These are phyloP conservation scores for Heterotilapia buettikoferi DNA, from an alignment of 2,113 vertebrate genomes.

Conservation along the genomic window DNA sequence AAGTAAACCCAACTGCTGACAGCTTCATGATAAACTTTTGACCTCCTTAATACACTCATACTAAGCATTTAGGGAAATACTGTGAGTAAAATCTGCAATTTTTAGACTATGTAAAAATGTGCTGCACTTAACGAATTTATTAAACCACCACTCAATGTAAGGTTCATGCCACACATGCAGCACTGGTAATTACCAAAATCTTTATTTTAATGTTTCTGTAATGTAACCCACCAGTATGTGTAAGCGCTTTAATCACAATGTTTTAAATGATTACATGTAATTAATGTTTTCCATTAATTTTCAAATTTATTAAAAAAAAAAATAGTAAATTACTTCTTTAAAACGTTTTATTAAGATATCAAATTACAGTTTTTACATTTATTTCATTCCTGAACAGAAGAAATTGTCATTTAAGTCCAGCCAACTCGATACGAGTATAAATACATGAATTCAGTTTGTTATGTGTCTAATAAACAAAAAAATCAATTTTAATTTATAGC, in stretches of 20 bases:
- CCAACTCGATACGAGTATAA: background rate
- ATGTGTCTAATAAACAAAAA: background rate
- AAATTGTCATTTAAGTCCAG: background rate
- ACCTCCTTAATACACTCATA: background rate
- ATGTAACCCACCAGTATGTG: background rate
- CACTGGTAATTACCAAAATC: background rate
- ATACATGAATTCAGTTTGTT: background rate
- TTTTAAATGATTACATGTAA: background rate
- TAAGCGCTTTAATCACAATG: background rate
- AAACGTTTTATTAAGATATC: background rate
- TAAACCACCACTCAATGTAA: background rate
- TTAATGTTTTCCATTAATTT: background rate
- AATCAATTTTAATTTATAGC: background rate
- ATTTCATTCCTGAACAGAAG: background rate
- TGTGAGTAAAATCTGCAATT: background rate
- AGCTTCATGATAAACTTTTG: background rate
- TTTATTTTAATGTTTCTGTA: background rate
- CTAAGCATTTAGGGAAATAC: background rate
- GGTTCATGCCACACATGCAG: background rate
- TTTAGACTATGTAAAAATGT: background rate
- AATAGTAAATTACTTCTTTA: background rate
- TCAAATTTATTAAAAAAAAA: fast-evolving
- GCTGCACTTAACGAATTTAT: background rate
- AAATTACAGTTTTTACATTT: background rate
- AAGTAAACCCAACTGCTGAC: background rate